phyloP scores from a whole-genome alignment of 1,140 invertebrate genomes.

The Thaumetopoea pityocampa region DNA sequence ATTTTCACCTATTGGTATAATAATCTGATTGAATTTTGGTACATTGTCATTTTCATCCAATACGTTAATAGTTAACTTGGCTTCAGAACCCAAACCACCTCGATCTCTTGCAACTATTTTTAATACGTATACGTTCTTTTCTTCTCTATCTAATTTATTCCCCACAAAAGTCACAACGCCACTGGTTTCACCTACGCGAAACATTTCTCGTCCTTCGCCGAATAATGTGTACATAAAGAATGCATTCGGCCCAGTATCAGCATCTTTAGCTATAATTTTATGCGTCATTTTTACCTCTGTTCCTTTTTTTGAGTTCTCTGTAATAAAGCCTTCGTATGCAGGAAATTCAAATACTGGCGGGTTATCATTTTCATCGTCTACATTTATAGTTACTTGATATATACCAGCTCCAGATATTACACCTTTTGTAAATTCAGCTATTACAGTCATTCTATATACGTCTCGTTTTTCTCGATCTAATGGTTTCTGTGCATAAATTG shows the following conservation, averaged over 20 bases:
- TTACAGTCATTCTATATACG: constrained; percentile 86
- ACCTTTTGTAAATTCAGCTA: constrained; percentile 84
- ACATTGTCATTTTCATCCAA: constrained; percentile 91
- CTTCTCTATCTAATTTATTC: constrained; percentile 84
- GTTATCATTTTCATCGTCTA: constrained; percentile 95
- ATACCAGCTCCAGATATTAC: constrained; percentile 81
- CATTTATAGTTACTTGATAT: constrained; percentile 86
- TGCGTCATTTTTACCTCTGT: constrained; percentile 84
- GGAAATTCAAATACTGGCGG: constrained; percentile 86
- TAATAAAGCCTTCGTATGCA: constrained; percentile 86
- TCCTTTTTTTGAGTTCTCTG: constrained; percentile 85
- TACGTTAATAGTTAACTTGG: constrained; percentile 82
- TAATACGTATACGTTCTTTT: constrained; percentile 81
- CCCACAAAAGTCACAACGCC: constrained; percentile 80
- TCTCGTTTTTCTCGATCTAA: constrained; percentile 86
- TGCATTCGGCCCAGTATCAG: constrained; percentile 87
- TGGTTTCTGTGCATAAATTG: constrained; percentile 84
- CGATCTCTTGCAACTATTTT: constrained; percentile 85
- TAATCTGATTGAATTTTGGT: constrained; percentile 82
- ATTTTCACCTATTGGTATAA: constrained; percentile 80
- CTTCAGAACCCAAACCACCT: constrained; percentile 84
- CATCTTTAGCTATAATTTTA: constrained; percentile 83
- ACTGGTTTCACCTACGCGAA: constrained; percentile 82
- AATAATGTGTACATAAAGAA: constrained; percentile 84
- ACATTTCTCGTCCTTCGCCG: constrained; percentile 85